Evolutionary conservation across 2,888 invertebrate species (phyloP), one percentile per base, ranked within the genome.

Genomic region (Euzophera pinguis): DNA sequence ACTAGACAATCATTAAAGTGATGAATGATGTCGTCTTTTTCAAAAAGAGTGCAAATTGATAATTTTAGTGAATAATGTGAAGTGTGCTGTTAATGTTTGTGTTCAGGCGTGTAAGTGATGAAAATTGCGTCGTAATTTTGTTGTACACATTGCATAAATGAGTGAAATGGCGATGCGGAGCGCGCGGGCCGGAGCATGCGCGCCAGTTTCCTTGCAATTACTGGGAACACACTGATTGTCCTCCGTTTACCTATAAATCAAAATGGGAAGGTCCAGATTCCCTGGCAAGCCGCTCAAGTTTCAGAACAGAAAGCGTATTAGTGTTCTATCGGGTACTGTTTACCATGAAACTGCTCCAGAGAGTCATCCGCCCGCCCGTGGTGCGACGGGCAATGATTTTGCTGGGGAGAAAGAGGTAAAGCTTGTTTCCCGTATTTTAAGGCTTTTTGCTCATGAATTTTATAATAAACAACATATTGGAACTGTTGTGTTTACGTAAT

Each of bases 261-360:
- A 91, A 90, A 95, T 94, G 95, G 94, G 94, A 91, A 93, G 94
- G 91, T 94, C 94, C 87, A 94, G 94, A 92, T 96, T 96, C 93
- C 96, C 96, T 81, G 96, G 96, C 79, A 96, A 95, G 92, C 96
- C 96, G 84, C 93, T 95, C 71, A 96, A 95, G 92, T 94, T 95
- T 91, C 94, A 95, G 82, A 95, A 95, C 90, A 94, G 95, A 91
- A 95, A 95, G 86, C 93, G 96, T 87, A 93, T 96, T 78, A 95
- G 95, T 91, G 95, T 96, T 81, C 91, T 95, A 84, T 93, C 93
- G 73, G 91, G 91, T 72, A 84, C 92, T 77, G 89, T 91, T 79
- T 89, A 89, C 73, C 83, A 88, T 84, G 88, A 89, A 69, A 84
- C 80, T 77, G 67, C 81, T 79, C 71, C 84, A 72, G 87, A 89